Percentiles rank a stretch among this genome's conserved stretches.
Conservation (phyloP, 2,888 invertebrate genomes). For the Atrina japonica region DNA sequence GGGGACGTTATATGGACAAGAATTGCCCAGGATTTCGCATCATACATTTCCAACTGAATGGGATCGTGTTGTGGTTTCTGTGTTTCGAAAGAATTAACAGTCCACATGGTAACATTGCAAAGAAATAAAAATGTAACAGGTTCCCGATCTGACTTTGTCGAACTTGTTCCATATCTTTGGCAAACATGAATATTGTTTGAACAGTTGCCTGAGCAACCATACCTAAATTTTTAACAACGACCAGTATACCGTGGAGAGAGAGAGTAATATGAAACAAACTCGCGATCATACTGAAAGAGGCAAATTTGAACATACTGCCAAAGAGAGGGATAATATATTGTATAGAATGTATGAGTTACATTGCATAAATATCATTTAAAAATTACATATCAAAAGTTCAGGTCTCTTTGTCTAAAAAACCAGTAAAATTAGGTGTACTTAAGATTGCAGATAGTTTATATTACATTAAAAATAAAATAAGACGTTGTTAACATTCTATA, state of each 20-base stretch:
- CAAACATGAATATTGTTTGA: slow-evolving; percentile 91
- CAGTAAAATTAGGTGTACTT: no score
- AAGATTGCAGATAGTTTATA: no score
- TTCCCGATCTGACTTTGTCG: slow-evolving; percentile 95
- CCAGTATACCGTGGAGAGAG: slow-evolving; percentile 90
- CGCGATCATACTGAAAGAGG: slow-evolving; percentile 95
- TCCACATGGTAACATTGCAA: slow-evolving; percentile 98
- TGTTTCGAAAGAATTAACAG: slow-evolving; percentile 96
- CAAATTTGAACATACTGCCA: no score
- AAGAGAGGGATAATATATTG: no score
- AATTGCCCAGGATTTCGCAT: slow-evolving; percentile 95
- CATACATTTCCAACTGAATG: slow-evolving; percentile 95
- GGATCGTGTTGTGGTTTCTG: slow-evolving; percentile 96
- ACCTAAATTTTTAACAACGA: slow-evolving; percentile 93
- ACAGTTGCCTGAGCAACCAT: slow-evolving; percentile 94
- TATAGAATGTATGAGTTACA: no score
- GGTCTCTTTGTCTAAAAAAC: no score
- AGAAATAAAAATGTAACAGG: slow-evolving; percentile 96
- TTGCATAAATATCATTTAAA: no score
- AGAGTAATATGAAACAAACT: slow-evolving; percentile 90
- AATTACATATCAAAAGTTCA: no score
- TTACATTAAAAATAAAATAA: no score
- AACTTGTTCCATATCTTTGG: slow-evolving; percentile 94
- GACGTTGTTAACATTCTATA: no score
- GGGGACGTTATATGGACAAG: slow-evolving; percentile 96